A percentile compares a stretch with the other conserved stretches of the same genome.
Evolutionary conservation across 1,140 invertebrate genomes (phyloP).

Genomic region (Lucilia cuprina): DNA sequence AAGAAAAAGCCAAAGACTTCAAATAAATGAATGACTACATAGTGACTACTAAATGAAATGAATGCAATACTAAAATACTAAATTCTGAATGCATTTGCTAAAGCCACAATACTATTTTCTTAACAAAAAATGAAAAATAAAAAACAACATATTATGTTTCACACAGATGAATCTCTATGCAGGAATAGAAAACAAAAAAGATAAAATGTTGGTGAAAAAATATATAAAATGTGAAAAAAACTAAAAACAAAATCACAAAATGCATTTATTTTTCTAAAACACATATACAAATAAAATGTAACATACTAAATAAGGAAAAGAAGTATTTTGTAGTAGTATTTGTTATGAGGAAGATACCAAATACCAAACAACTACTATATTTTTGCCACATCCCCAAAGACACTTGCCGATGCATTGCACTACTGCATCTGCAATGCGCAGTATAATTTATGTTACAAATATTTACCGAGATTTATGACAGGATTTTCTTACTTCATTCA

Average conservation of each 20-base stretch:
- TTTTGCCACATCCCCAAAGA: background rate
- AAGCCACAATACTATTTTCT: background rate
- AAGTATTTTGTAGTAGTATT: background rate
- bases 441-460: conserved; percentile 15
- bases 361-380: background rate
- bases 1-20: background rate
- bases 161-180: background rate
- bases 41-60: background rate
- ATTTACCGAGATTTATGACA: conserved; percentile 17
- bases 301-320: background rate
- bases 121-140: too few species aligned
- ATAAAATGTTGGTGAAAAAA: background rate
- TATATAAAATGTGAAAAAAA: background rate
- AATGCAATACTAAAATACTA: background rate
- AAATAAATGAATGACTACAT: background rate
- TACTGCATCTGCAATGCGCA: conserved; percentile 9
- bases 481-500: background rate
- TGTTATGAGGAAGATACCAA: background rate
- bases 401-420: background rate
- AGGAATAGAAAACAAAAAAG: too few species aligned
- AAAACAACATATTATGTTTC: background rate
- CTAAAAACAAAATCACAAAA: background rate
- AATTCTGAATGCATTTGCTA: background rate
- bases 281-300: background rate
- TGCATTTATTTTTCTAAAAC: background rate